These are phyloP conservation scores for Agrochola lychnidis DNA, from an alignment of 2,888 invertebrate genomes.

Conservation along the genomic window DNA sequence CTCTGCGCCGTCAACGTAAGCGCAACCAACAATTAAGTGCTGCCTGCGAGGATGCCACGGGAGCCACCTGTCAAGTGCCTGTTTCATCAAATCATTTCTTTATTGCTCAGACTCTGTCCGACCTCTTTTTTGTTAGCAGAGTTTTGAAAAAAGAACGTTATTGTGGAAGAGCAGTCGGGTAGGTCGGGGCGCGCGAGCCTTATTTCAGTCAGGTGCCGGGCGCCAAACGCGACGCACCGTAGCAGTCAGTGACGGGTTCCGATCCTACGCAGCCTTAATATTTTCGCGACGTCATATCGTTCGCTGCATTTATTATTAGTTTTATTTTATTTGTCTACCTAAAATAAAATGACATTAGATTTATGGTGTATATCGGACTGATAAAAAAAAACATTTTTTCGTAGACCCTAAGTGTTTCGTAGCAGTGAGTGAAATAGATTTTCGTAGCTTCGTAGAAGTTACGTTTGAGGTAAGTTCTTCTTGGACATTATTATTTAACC, in stretches of 20 bases:
- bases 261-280: conserved; percentile 78
- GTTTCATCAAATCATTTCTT: conserved; percentile 90
- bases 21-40: conserved; percentile 86
- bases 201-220: conserved; percentile 88
- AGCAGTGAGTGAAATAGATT: conserved; percentile 81
- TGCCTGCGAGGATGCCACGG: conserved; percentile 84
- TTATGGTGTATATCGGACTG: conserved; percentile 62
- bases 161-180: conserved; percentile 85
- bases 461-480: conserved; percentile 78
- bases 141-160: conserved; percentile 87
- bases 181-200: conserved; percentile 89
- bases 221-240: conserved; percentile 86
- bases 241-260: conserved; percentile 68
- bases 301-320: conserved; percentile 52
- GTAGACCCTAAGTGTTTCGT: conserved; percentile 71
- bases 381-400: conserved; percentile 37
- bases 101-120: conserved; percentile 86
- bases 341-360: conserved; percentile 59
- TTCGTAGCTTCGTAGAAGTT: conserved; percentile 73
- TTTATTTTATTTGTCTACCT: conserved; percentile 32
- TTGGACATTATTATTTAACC: not conserved
- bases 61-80: conserved; percentile 89
- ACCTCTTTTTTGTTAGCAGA: conserved; percentile 85
- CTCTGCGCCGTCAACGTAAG: conserved; percentile 79
- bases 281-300: conserved; percentile 68